These are phyloP conservation scores for Denticeps clupeoides DNA, from an alignment of 2,797 vertebrate species.

Conservation along the genomic window DNA sequence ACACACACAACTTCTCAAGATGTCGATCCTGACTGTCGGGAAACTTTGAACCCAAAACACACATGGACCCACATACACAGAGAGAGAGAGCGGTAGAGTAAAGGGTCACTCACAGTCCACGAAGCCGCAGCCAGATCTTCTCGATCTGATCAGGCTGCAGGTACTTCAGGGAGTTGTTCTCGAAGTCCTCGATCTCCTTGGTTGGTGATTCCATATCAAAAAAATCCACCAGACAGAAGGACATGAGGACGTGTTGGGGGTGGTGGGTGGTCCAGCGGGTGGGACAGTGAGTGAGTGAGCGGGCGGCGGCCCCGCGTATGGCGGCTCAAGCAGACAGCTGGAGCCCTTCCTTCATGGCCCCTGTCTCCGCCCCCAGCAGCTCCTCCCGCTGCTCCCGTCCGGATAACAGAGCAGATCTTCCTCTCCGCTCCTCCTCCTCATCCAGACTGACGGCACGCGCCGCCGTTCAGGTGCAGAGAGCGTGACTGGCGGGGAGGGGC, in stretches of 20 bases:
- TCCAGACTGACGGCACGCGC: slow-evolving; percentile 2
- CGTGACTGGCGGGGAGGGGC: neutral
- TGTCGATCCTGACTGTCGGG: too few species aligned
- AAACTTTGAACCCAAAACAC: too few species aligned
- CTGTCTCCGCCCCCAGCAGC: slow-evolving; percentile 4
- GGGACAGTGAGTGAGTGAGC: slow-evolving; percentile 17
- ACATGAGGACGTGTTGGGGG: slow-evolving; percentile 22
- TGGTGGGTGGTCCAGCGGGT: slow-evolving; percentile 19
- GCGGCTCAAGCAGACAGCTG: slow-evolving; percentile 36
- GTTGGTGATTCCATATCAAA: slow-evolving; percentile 77
- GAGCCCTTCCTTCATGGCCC: slow-evolving; percentile 27
- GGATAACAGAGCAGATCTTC: too few species aligned
- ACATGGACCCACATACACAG: slow-evolving; percentile 1
- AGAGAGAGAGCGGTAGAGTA: neutral
- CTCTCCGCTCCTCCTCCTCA: slow-evolving; percentile 3
- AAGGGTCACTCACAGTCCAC: slow-evolving; percentile 73
- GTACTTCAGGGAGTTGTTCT: slow-evolving; percentile 83
- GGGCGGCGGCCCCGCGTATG: slow-evolving; percentile 18
- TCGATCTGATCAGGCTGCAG: slow-evolving; percentile 81
- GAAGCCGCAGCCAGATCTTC: slow-evolving; percentile 84
- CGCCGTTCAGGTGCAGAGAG: neutral
- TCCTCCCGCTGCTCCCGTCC: slow-evolving; percentile 8
- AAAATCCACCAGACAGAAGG: slow-evolving; percentile 35
- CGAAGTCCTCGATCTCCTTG: slow-evolving; percentile 87
- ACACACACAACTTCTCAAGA: too few species aligned